Base-by-base conservation (phyloP, 2,797 vertebrate genomes). In the Danio kyathit region DNA sequence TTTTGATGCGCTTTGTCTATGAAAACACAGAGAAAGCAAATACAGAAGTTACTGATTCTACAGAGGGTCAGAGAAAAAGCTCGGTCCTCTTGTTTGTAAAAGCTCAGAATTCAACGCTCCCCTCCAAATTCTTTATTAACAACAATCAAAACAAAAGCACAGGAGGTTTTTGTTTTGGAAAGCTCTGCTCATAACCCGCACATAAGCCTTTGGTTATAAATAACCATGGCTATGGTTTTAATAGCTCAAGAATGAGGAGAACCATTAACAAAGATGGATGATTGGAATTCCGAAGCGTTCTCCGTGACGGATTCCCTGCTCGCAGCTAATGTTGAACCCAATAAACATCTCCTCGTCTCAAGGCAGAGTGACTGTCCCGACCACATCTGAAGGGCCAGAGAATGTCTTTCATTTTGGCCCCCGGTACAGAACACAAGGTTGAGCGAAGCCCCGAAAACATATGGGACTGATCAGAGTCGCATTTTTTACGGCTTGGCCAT, bases 381-480 rank as follows among this genome's bases (percentile, higher is more conserved):
- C 85, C 86, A 85, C 88, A 84, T 89, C 80, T 82, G 38, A 89
- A 79, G 78, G 57, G 44, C 11, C 61, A 66, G 75, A 73, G 63
- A 82, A 84, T 82, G 79, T 80, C 83, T 87, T 82, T 86, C 64
- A 66, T 87, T 87, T 84, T 60, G 56, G 77, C 72, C 82, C 57
- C 21, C 54, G 59, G 69, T 79, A 76, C 82, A 83, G 70, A 84
- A 85, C 67, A 66, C 19, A 48, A 81, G 80, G 43, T 66, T 66
- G 81, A 81, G 72, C 49, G 12, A 63, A 80, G 84, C 51, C 76
- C 82, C 59, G 57, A 44, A 54, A 54, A 29, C 87, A 89, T 88
- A 82, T 88, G 88, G 88, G 52, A 87, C 77, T 85, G 76, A 88
- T 89, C 83, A 88, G 72, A 29, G 59, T n/a, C 51, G 46, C 77